phyloP scores from a whole-genome alignment of 1,140 invertebrate genomes.

The Drosophila sucinea region DNA sequence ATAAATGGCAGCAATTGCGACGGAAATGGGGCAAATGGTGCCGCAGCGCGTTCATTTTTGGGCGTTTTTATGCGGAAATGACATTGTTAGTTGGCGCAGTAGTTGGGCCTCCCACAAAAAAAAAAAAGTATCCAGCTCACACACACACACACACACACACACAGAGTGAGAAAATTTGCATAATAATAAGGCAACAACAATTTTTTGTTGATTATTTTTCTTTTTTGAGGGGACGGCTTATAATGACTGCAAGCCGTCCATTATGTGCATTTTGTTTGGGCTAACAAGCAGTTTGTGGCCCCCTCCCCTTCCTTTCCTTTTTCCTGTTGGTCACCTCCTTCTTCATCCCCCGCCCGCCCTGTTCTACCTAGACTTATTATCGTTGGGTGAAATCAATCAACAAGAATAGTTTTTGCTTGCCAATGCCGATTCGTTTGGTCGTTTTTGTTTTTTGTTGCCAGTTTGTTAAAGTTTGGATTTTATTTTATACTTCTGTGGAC shows the following conservation, averaged over 20 bases:
- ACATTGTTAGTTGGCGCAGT: slow-evolving; percentile 69
- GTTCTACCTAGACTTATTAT: slow-evolving; percentile 3
- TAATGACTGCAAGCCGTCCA: slow-evolving; percentile 27
- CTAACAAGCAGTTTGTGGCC: not conserved
- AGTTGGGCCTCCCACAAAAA: slow-evolving; percentile 5
- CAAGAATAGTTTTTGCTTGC: not conserved
- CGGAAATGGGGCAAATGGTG: slow-evolving; percentile 52
- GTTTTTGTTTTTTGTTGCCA: slow-evolving; percentile 32
- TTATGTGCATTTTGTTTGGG: slow-evolving; percentile 7
- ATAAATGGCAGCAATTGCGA: slow-evolving; percentile 76
- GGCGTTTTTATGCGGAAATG: slow-evolving; percentile 75
- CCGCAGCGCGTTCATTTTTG: slow-evolving; percentile 31
- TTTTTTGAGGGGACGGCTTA: slow-evolving; percentile 15
- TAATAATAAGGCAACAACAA: slow-evolving; percentile 72
- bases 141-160: not conserved
- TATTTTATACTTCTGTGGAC: not conserved
- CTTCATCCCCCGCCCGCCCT: too few relatives aligned
- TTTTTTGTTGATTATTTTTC: not conserved
- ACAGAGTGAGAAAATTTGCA: slow-evolving; percentile 63
- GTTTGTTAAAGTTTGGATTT: slow-evolving; percentile 42
- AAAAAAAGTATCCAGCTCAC: not conserved
- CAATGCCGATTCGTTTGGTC: slow-evolving; percentile 5
- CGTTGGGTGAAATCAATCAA: slow-evolving; percentile 8
- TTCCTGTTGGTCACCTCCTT: too few relatives aligned
- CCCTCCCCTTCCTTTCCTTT: not conserved